Conservation (phyloP, 2,888 invertebrate species). For the Aphidoletes aphidimyza region DNA sequence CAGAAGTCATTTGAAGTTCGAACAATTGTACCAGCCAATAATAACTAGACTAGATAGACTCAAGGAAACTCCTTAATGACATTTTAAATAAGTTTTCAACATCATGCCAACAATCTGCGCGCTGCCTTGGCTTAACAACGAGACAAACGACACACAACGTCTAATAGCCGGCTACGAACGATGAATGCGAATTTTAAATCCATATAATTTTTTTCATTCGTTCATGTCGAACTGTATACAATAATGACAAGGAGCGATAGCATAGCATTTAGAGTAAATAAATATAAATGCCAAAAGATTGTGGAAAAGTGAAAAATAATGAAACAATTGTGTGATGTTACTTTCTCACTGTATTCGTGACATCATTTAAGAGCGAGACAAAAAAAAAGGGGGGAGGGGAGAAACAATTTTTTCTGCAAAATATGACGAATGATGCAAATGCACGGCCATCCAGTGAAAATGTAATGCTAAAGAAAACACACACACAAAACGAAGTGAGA, state of each 20-base stretch:
- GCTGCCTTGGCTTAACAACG: neutral
- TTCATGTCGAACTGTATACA: neutral
- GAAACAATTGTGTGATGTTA: neutral
- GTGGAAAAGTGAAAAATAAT: slow-evolving; percentile 22
- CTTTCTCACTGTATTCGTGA: neutral
- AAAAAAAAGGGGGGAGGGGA: too few species aligned
- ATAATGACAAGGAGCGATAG: neutral
- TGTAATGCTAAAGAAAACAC: too few species aligned
- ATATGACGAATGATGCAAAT: slow-evolving; percentile 8
- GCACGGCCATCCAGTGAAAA: too few species aligned
- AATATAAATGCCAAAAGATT: neutral
- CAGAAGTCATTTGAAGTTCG: neutral
- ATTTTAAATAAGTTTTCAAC: slow-evolving; percentile 13
- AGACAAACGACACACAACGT: too few species aligned
- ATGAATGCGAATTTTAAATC: neutral
- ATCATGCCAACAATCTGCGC: neutral
- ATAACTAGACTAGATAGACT: slow-evolving; percentile 13
- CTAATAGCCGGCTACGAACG: neutral
- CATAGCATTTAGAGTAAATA: neutral
- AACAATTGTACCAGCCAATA: slow-evolving; percentile 24
- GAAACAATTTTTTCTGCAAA: too few species aligned
- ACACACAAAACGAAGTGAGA: neutral
- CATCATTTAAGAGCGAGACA: neutral
- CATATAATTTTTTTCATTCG: neutral
- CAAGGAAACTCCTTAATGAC: neutral